These are phyloP conservation scores for Liolophura sinensis DNA, from an alignment of 1,140 invertebrate species.

Conservation along the genomic window DNA sequence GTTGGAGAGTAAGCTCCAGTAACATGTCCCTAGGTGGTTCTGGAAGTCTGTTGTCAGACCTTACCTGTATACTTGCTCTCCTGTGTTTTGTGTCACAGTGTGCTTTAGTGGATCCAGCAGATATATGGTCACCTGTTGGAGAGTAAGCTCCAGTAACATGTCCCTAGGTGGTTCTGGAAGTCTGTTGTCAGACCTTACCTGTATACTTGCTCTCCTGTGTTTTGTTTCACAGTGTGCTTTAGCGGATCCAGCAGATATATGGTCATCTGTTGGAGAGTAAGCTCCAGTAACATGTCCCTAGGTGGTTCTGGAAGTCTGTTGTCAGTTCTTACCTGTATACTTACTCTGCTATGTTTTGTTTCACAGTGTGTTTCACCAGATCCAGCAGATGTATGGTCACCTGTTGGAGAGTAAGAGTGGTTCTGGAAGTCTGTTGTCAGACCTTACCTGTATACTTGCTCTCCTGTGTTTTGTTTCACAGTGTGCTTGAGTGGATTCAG, in stretches of 20 bases:
- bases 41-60: conserved; percentile 56
- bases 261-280: conserved; percentile 55
- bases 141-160: conserved; percentile 53
- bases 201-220: conserved; percentile 6
- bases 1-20: conserved; percentile 53
- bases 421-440: conserved; percentile 57
- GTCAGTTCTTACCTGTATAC: too few species aligned
- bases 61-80: neutral
- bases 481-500: conserved; percentile 56
- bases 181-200: conserved; percentile 2
- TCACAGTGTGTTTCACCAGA: conserved; percentile 53
- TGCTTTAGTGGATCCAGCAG: conserved; percentile 56
- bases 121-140: conserved; percentile 56
- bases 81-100: conserved; percentile 43
- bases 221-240: conserved; percentile 46
- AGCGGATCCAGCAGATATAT: conserved; percentile 55
- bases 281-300: conserved; percentile 54
- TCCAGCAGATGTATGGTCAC: conserved; percentile 56
- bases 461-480: conserved; percentile 24
- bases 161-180: conserved; percentile 56
- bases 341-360: conserved; percentile 11
- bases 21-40: conserved; percentile 54
- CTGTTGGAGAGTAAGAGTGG: conserved; percentile 53
- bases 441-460: conserved; percentile 5
- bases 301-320: conserved; percentile 56